A percentile compares a stretch with the other conserved stretches of the same genome.
Evolutionary conservation across 2,797 vertebrate genomes (phyloP).

Genomic region (Sylvilagus floridanus): DNA sequence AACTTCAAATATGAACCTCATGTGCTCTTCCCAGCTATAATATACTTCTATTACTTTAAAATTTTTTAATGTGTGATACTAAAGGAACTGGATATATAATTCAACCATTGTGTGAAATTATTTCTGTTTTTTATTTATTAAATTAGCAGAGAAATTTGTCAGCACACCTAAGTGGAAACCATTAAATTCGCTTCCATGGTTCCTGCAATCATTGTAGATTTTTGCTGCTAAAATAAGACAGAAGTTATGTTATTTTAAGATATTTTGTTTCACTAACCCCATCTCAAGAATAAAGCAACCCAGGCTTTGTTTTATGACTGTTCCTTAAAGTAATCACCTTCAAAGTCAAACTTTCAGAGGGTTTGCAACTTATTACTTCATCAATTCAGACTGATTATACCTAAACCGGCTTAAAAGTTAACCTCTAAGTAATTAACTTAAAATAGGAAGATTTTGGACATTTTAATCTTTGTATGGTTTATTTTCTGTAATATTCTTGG

Average conservation of each 20-base stretch:
- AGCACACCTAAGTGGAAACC: conserved; percentile 15
- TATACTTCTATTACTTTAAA: neutral
- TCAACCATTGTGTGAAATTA: conserved; percentile 33
- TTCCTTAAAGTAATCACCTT: neutral
- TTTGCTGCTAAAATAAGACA: conserved; percentile 2
- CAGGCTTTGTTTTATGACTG: conserved; percentile 38
- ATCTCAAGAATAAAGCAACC: conserved; percentile 25
- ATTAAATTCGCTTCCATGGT: neutral
- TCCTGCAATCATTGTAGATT: neutral
- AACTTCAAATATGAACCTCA: conserved; percentile 62
- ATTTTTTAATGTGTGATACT: neutral
- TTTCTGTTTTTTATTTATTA: conserved; percentile 34
- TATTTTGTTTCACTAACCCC: neutral
- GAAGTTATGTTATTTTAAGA: conserved; percentile 46
- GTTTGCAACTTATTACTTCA: neutral
- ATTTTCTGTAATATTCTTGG: neutral
- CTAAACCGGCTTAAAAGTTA: conserved; percentile 15
- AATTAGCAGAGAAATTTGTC: conserved; percentile 36
- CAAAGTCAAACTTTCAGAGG: conserved; percentile 43
- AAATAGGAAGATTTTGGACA: conserved; percentile 35
- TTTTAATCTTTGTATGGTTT: neutral
- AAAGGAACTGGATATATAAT: neutral
- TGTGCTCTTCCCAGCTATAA: neutral
- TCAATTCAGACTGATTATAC: neutral
- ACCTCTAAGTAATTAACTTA: neutral